These are phyloP conservation scores for Psittacula echo DNA, from an alignment of 2,797 vertebrate species.

Conservation along the genomic window DNA sequence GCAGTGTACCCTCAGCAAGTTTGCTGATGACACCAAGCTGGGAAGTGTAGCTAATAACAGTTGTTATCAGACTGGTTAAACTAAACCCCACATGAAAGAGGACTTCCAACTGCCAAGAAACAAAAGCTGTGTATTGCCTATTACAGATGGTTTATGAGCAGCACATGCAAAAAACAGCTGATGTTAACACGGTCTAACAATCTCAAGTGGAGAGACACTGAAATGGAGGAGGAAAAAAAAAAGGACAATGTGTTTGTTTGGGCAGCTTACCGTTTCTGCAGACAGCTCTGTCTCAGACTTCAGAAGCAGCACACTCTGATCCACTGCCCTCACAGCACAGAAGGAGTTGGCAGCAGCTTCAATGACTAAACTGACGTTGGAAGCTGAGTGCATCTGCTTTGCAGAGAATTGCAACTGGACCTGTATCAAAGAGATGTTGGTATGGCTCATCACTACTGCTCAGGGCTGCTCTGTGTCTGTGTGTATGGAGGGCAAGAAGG, in stretches of 20 bases:
- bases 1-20: background rate
- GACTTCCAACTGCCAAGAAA: background rate
- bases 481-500: too few relatives aligned
- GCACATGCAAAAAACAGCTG: background rate
- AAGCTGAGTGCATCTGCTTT: constrained; percentile 52
- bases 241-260: background rate
- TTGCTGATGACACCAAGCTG: background rate
- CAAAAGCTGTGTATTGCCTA: background rate
- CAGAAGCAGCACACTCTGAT: constrained; percentile 68
- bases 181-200: background rate
- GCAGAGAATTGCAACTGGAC: constrained; percentile 70
- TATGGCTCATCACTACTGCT: background rate
- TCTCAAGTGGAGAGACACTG: background rate
- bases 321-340: constrained; percentile 76
- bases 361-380: constrained; percentile 40
- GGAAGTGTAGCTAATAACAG: background rate
- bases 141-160: background rate
- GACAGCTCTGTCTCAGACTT: constrained; percentile 61
- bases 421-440: constrained; percentile 11
- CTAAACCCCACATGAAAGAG: background rate
- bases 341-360: constrained; percentile 69
- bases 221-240: background rate
- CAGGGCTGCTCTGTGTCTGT: background rate
- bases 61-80: background rate
- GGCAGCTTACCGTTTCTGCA: constrained; percentile 47